Evolutionary conservation across 1,140 invertebrate species (phyloP).

Genomic region (Lordiphosa stackelbergi): DNA sequence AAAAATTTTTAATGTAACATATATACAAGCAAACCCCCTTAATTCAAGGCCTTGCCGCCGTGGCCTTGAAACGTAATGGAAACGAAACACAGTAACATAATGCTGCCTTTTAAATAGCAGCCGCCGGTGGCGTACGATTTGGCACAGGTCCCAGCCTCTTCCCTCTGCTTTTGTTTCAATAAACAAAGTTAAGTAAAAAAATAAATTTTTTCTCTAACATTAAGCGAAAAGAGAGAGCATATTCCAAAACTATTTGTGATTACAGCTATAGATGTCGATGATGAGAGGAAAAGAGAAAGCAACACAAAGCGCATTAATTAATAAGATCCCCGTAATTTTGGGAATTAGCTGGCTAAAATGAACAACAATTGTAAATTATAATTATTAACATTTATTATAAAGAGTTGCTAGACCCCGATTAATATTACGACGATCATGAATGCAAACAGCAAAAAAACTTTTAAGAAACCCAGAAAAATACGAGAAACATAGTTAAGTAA

Average conservation of each 20-base stretch:
- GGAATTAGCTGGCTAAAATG: conserved; percentile 35
- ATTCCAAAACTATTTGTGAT: conserved; percentile 75
- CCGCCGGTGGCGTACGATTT: conserved; percentile 30
- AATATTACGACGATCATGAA: conserved; percentile 1
- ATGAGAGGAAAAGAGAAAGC: conserved; percentile 39
- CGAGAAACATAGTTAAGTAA: conserved; percentile 56
- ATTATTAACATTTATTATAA: conserved; percentile 5
- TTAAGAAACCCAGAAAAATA: conserved; percentile 21
- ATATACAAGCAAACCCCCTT: conserved; percentile 28
- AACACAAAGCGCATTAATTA: conserved; percentile 61
- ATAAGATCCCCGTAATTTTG: conserved; percentile 18
- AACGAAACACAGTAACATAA: conserved; percentile 52
- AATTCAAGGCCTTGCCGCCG: conserved; percentile 51
- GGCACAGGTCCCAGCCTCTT: too few relatives aligned
- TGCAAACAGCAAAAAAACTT: conserved; percentile 35
- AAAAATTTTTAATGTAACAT: conserved; percentile 27
- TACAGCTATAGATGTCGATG: conserved; percentile 57
- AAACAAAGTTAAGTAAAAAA: background rate
- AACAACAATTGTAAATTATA: conserved; percentile 57
- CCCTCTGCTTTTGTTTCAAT: too few relatives aligned
- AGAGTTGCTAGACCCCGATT: conserved; percentile 4
- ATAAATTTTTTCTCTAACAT: conserved; percentile 17
- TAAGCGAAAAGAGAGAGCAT: conserved; percentile 45
- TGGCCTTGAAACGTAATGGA: conserved; percentile 54
- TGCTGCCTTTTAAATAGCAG: conserved; percentile 59